These are phyloP conservation scores for Probaryconus sp. DNA, from an alignment of 1,140 invertebrate species.

Conservation along the genomic window DNA sequence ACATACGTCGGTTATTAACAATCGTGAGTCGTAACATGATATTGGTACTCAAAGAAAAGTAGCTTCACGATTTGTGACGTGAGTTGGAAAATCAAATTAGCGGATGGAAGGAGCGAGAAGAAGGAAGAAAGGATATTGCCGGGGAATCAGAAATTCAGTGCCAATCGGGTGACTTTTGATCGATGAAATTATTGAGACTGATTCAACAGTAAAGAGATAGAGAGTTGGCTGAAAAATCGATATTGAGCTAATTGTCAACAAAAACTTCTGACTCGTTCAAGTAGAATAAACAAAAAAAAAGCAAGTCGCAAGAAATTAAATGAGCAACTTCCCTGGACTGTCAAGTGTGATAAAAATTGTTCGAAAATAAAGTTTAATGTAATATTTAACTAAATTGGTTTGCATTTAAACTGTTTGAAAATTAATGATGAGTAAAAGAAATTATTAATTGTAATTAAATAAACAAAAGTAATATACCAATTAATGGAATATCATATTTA, in stretches of 20 bases:
- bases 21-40: slow-evolving; percentile 15
- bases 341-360: neutral
- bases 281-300: slow-evolving; percentile 6
- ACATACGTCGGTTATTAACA: slow-evolving; percentile 8
- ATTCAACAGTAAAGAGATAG: too few species aligned
- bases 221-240: too few species aligned
- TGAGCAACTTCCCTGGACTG: neutral
- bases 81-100: slow-evolving; percentile 26
- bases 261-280: slow-evolving; percentile 8
- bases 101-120: slow-evolving; percentile 12
- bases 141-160: slow-evolving; percentile 27
- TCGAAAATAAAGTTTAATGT: neutral
- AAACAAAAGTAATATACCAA: too few species aligned
- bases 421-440: too few species aligned
- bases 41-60: neutral
- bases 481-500: too few species aligned
- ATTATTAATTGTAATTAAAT: too few species aligned
- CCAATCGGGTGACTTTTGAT: too few species aligned
- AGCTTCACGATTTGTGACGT: slow-evolving; percentile 36
- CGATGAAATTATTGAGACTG: slow-evolving; percentile 17
- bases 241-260: slow-evolving; percentile 6
- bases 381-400: too few species aligned
- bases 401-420: too few species aligned
- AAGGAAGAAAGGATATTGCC: slow-evolving; percentile 17
- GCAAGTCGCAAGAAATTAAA: neutral